Percentiles rank a stretch among this genome's conserved stretches.
phyloP scores from a whole-genome alignment of 2,113 vertebrate species.

The human (Homo sapiens) region DNA sequence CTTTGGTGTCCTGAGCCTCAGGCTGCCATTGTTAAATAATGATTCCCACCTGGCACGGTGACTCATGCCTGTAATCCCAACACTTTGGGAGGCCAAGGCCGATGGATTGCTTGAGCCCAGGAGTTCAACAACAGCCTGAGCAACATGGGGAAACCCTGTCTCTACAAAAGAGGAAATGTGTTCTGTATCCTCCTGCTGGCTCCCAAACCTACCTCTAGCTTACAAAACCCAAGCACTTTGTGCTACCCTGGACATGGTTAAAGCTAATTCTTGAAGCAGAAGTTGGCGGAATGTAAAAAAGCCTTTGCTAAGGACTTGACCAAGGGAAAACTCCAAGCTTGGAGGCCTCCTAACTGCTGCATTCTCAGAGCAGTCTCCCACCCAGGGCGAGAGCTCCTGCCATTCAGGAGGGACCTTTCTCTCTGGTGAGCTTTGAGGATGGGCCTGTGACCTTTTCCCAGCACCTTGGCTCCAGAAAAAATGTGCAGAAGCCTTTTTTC shows the following conservation, averaged over 20 bases:
- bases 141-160: too few species aligned
- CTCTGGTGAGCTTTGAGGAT: background rate
- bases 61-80: too few species aligned
- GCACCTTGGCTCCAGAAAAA: background rate
- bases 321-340: fast-evolving
- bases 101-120: too few species aligned
- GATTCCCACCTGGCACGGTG: too few species aligned
- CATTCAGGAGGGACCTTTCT: background rate
- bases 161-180: background rate
- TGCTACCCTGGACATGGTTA: fast-evolving
- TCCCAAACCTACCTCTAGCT: background rate
- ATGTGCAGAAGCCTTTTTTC: background rate
- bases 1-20: background rate
- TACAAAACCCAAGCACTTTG: background rate
- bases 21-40: too few species aligned
- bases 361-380: fast-evolving
- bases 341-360: background rate
- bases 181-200: background rate
- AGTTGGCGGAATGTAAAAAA: background rate
- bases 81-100: too few species aligned
- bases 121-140: too few species aligned
- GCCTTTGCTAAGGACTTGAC: background rate
- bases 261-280: fast-evolving
- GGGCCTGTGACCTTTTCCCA: background rate
- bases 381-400: background rate